These are phyloP conservation scores for Pagetopsis macropterus DNA, from an alignment of 2,797 vertebrate genomes.

Conservation along the genomic window DNA sequence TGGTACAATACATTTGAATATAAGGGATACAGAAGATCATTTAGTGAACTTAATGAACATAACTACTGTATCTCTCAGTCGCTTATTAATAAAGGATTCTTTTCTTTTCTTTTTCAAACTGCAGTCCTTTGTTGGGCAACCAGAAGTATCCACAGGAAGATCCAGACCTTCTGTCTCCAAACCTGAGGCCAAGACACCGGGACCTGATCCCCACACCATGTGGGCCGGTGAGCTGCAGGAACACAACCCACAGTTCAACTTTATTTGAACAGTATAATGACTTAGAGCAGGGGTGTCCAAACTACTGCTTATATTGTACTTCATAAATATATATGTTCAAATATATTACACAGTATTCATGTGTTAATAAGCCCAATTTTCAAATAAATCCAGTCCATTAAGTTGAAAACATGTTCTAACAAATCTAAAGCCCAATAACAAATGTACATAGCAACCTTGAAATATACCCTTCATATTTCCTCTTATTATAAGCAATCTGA, in stretches of 20 bases:
- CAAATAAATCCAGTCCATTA: no score
- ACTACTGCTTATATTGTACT: no score
- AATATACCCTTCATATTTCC: no score
- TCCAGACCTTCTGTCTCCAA: slow-evolving; percentile 71
- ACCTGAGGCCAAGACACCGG: slow-evolving; percentile 86
- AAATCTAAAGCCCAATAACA: no score
- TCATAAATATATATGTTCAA: no score
- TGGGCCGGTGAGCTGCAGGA: slow-evolving; percentile 82
- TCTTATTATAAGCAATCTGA: no score
- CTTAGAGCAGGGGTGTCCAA: no score
- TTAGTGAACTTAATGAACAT: not conserved
- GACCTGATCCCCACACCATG: slow-evolving; percentile 88
- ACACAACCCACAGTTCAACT: not conserved
- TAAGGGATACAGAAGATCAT: not conserved
- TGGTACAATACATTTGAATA: not conserved
- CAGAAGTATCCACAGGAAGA: slow-evolving; percentile 37
- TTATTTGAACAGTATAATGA: not conserved
- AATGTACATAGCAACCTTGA: no score
- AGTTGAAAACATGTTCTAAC: no score
- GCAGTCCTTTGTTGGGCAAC: slow-evolving; percentile 73
- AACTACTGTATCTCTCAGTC: not conserved
- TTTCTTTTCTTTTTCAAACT: not conserved
- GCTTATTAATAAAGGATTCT: no score
- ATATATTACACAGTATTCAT: no score
- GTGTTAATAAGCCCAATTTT: no score